phyloP scores from a whole-genome alignment of 2,888 invertebrate species.

The Augiades crinisus region DNA sequence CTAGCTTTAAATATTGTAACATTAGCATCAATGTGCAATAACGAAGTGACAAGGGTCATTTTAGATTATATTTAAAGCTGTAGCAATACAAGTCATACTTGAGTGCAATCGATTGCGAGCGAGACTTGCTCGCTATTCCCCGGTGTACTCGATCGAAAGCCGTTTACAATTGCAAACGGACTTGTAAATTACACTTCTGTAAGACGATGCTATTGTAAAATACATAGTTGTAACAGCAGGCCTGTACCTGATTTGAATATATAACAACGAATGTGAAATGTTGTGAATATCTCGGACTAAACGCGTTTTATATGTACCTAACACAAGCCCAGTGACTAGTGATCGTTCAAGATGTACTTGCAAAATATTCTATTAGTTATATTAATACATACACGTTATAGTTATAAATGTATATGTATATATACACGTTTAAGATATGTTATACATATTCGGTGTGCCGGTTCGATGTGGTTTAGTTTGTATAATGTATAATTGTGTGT shows the following conservation, averaged over 20 bases:
- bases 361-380: slow-evolving; percentile 75
- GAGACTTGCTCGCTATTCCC: too few relatives aligned
- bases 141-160: too few relatives aligned
- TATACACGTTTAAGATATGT: neutral
- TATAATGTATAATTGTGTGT: neutral
- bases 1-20: slow-evolving; percentile 5
- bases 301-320: slow-evolving; percentile 31
- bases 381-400: slow-evolving; percentile 3
- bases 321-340: slow-evolving; percentile 26
- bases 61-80: neutral
- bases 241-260: slow-evolving; percentile 7
- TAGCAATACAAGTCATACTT: neutral
- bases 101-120: neutral
- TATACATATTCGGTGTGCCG: neutral
- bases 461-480: neutral
- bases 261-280: slow-evolving; percentile 64
- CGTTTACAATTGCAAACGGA: too few relatives aligned
- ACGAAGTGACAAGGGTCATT: neutral
- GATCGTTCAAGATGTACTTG: slow-evolving; percentile 42
- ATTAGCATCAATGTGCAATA: slow-evolving; percentile 9
- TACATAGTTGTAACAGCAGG: too few relatives aligned
- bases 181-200: too few relatives aligned
- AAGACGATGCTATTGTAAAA: too few relatives aligned
- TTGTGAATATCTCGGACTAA: slow-evolving; percentile 54
- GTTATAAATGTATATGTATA: neutral